Percentiles rank a stretch among this genome's conserved stretches.
These are phyloP conservation scores for Chromis chromis DNA, from an alignment of 2,797 vertebrate genomes.

Conservation along the genomic window DNA sequence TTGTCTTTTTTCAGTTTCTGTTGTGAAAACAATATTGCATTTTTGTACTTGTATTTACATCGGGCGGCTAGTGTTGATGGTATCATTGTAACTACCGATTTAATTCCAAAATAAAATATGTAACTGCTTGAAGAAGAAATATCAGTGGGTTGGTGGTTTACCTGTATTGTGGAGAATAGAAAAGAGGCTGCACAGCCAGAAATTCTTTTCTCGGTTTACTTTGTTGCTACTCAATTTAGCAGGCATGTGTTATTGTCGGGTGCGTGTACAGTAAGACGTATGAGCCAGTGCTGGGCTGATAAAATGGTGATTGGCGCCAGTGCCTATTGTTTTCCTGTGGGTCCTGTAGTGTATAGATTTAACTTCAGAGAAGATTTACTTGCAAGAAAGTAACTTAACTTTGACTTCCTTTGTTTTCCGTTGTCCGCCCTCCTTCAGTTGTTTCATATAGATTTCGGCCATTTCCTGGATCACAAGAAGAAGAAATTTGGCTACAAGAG, in stretches of 20 bases:
- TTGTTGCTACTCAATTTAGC: background rate
- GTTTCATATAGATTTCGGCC: conserved; percentile 90
- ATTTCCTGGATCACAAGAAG: conserved; percentile 91
- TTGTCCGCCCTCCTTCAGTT: conserved; percentile 72
- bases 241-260: background rate
- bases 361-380: background rate
- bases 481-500: conserved; percentile 92
- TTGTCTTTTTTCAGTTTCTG: background rate
- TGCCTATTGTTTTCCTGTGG: background rate
- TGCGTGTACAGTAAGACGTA: background rate
- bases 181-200: background rate
- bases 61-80: background rate
- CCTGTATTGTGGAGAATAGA: no score
- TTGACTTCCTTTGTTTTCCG: conserved; percentile 3
- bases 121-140: no score
- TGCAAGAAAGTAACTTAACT: background rate
- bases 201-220: background rate
- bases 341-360: background rate
- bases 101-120: background rate
- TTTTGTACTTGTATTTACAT: background rate
- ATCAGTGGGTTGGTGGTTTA: background rate
- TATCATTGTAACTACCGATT: background rate
- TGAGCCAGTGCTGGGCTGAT: background rate
- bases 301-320: background rate
- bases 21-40: background rate